A percentile compares a stretch with the other conserved stretches of the same genome.
These are phyloP conservation scores for Trachymyrmex septentrionalis DNA, from an alignment of 1,140 invertebrate genomes.

Conservation along the genomic window DNA sequence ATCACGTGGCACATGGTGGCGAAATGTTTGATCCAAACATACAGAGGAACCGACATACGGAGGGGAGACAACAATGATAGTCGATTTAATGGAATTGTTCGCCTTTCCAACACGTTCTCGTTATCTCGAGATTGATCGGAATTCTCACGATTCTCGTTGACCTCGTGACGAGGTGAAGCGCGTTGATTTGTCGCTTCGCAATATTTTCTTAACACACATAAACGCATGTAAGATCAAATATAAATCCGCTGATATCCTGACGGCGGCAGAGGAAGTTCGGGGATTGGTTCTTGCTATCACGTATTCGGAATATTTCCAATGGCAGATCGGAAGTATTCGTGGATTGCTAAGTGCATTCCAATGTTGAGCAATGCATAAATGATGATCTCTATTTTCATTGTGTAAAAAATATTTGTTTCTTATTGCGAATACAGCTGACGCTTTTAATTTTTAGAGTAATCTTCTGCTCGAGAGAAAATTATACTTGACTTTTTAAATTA, in stretches of 20 bases:
- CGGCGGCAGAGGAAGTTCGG: neutral
- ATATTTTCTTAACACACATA: neutral
- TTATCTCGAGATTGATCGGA: constrained; percentile 4
- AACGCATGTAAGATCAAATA: neutral
- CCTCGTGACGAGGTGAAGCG: neutral
- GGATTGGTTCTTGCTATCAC: neutral
- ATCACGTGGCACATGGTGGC: neutral
- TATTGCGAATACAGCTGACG: neutral
- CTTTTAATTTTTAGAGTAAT: neutral
- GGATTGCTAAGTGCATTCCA: neutral
- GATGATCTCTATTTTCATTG: neutral
- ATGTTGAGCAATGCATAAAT: neutral
- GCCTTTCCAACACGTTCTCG: neutral
- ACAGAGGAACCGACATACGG: too few relatives aligned
- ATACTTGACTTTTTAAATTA: neutral
- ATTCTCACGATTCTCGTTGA: constrained; percentile 6
- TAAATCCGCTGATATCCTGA: neutral
- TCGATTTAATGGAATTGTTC: neutral
- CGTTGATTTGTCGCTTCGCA: neutral
- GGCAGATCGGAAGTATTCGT: neutral
- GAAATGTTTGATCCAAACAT: neutral
- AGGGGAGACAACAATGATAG: neutral
- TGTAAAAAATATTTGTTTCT: constrained; percentile 1
- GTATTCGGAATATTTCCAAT: neutral
- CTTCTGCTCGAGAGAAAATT: neutral